Percentiles rank a stretch among this genome's conserved stretches.
Evolutionary conservation across 2,113 vertebrate genomes (phyloP).

Genomic region (Cettia cetti): DNA sequence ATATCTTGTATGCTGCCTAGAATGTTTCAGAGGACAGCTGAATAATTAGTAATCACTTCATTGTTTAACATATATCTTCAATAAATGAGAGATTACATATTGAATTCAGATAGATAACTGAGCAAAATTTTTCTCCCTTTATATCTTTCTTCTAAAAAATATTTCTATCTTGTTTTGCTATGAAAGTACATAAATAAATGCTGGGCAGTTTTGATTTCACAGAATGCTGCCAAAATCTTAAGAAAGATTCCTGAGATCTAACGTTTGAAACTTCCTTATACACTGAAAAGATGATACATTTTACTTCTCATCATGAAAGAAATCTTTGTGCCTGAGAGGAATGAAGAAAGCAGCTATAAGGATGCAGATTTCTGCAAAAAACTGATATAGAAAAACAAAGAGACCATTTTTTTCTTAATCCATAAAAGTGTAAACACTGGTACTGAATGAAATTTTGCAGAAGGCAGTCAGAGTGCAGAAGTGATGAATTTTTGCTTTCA

Average conservation of each 20-base stretch:
- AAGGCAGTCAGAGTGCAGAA: constrained; percentile 43
- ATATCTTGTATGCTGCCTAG: neutral
- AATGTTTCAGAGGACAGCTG: neutral
- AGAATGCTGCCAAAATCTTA: constrained; percentile 6
- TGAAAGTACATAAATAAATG: neutral
- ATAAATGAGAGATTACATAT: constrained; percentile 6
- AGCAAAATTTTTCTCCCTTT: neutral
- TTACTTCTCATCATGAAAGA: constrained; percentile 48
- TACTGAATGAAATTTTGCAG: constrained; percentile 15
- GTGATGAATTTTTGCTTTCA: constrained; percentile 39
- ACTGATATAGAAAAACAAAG: constrained; percentile 6
- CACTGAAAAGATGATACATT: constrained; percentile 10
- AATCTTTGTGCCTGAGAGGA: constrained; percentile 32
- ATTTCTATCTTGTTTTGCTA: neutral
- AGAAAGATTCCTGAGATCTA: constrained; percentile 10
- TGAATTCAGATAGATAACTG: neutral
- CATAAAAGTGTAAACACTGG: constrained; percentile 25
- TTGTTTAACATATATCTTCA: neutral
- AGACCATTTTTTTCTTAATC: constrained; percentile 22
- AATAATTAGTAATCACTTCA: neutral
- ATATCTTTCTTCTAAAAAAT: neutral
- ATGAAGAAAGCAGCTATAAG: constrained; percentile 10
- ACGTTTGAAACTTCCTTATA: neutral
- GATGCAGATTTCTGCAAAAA: constrained; percentile 43
- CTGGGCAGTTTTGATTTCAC: constrained; percentile 21